Conservation (phyloP, 2,113 vertebrate species). For the Dunckerocampus dactyliophorus region DNA sequence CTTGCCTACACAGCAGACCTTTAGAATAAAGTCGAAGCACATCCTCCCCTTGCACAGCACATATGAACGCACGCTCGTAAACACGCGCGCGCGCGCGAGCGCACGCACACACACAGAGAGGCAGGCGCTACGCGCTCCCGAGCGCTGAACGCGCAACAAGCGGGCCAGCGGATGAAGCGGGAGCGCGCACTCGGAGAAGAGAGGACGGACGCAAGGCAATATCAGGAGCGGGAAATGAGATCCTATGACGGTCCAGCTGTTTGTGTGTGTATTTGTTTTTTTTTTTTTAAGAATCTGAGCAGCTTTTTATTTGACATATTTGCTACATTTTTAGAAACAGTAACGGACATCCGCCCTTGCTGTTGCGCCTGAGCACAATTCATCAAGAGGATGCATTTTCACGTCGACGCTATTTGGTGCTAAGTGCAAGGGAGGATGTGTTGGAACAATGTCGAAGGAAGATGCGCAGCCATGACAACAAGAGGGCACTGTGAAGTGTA, state of each 20-base stretch:
- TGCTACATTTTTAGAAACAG: neutral
- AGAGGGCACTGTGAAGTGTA: conserved; percentile 15
- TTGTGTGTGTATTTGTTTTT: conserved; percentile 5
- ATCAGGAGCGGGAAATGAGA: conserved; percentile 50
- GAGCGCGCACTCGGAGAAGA: conserved; percentile 23
- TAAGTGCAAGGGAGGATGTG: conserved; percentile 43
- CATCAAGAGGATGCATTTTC: conserved; percentile 51
- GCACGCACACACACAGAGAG: conserved; percentile 4
- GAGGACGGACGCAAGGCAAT: conserved; percentile 62
- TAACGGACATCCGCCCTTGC: conserved; percentile 31
- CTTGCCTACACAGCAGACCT: conserved; percentile 52
- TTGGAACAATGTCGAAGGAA: conserved; percentile 14
- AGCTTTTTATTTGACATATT: neutral
- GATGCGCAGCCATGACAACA: conserved; percentile 25
- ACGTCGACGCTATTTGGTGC: conserved; percentile 52
- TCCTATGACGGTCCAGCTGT: conserved; percentile 33
- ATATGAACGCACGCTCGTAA: conserved; percentile 16
- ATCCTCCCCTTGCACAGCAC: conserved; percentile 14
- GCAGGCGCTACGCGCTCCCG: conserved; percentile 51
- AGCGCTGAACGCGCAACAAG: conserved; percentile 67
- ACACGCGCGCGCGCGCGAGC: conserved; percentile 9
- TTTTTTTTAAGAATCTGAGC: neutral
- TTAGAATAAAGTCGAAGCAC: conserved; percentile 38
- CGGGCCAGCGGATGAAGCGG: conserved; percentile 51
- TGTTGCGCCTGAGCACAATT: conserved; percentile 56